These are phyloP conservation scores for Carassius auratus DNA, from an alignment of 2,113 vertebrate genomes.

Conservation along the genomic window DNA sequence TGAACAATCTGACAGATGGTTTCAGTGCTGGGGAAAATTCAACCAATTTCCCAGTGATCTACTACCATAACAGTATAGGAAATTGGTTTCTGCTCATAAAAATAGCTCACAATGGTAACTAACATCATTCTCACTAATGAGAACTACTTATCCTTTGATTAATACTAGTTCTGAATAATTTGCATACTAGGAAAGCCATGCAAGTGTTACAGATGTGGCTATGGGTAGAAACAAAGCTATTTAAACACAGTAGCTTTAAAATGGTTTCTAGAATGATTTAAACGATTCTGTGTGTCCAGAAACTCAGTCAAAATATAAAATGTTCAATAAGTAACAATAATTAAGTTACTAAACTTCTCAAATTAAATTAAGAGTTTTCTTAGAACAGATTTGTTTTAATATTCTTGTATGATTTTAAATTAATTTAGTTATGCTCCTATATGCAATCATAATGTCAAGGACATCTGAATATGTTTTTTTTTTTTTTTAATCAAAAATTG, in stretches of 20 bases:
- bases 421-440: not conserved
- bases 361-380: not conserved
- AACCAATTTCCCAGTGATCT: slow-evolving; percentile 2
- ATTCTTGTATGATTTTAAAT: not conserved
- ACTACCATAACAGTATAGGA: slow-evolving; percentile 2
- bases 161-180: not conserved
- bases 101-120: not conserved
- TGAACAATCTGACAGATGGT: slow-evolving; percentile 11
- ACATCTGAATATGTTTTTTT: not conserved
- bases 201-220: not conserved
- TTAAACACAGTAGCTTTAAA: not conserved
- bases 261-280: not conserved
- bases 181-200: not conserved
- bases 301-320: not conserved
- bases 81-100: not conserved
- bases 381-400: not conserved
- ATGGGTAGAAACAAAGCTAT: not conserved
- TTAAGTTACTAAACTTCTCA: not conserved
- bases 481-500: not conserved
- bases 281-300: not conserved
- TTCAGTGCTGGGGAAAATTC: not conserved
- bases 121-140: slow-evolving; percentile 2
- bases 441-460: not conserved
- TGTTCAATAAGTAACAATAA: not conserved
- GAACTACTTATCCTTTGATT: not conserved